phyloP scores from a whole-genome alignment of 1,140 invertebrate genomes.

The Platorchestia sp. region DNA sequence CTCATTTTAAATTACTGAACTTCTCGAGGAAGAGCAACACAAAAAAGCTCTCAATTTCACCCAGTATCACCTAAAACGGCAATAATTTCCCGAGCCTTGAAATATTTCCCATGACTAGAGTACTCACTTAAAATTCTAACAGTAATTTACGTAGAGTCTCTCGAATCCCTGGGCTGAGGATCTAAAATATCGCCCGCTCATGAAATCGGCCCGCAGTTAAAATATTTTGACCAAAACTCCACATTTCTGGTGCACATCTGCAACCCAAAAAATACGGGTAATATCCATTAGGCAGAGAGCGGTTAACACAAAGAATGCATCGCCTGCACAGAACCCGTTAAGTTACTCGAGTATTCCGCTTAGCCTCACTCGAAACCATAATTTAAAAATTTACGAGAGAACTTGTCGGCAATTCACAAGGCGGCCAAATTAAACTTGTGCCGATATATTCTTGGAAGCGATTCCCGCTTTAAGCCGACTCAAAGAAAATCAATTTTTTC shows the following conservation, averaged over 20 bases:
- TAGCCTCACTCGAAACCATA: background rate
- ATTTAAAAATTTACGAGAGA: slow-evolving; percentile 25
- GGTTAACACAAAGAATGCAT: background rate
- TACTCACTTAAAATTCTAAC: background rate
- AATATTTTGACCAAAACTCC: background rate
- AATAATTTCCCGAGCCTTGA: background rate
- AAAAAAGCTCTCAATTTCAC: background rate
- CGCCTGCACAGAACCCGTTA: background rate
- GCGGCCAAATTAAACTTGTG: slow-evolving; percentile 38
- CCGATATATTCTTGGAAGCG: background rate
- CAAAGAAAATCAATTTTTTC: background rate
- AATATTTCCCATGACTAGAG: background rate
- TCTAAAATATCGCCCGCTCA: background rate
- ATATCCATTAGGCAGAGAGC: background rate
- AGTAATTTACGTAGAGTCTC: background rate
- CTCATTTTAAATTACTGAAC: background rate
- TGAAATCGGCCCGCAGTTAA: background rate
- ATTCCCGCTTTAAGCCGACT: background rate
- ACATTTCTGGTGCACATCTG: background rate
- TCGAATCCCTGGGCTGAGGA: background rate
- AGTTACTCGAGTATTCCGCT: background rate
- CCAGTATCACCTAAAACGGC: background rate
- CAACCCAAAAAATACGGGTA: background rate
- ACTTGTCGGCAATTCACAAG: slow-evolving; percentile 16
- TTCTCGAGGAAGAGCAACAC: no score